These are phyloP conservation scores for Mus spretus DNA, from an alignment of 2,797 vertebrate genomes.

Conservation along the genomic window DNA sequence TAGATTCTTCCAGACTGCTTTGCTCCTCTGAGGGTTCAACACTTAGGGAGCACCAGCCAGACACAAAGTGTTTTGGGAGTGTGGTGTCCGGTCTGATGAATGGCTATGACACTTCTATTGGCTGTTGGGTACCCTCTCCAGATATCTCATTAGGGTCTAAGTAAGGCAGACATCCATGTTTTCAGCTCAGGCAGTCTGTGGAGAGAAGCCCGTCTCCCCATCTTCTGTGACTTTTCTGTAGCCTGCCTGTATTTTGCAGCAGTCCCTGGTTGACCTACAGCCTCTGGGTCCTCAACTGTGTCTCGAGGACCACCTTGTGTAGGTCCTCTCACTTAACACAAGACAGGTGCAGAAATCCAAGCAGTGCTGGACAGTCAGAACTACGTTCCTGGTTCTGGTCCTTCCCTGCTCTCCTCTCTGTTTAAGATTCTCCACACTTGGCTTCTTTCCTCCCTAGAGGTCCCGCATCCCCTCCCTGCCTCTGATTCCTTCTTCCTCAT, in stretches of 20 bases:
- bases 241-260: neutral
- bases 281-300: neutral
- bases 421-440: neutral
- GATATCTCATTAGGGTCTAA: fast-evolving
- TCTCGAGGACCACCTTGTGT: neutral
- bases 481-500: neutral
- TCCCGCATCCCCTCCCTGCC: fast-evolving
- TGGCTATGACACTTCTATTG: fast-evolving
- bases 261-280: neutral
- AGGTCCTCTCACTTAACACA: fast-evolving
- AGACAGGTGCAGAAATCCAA: neutral
- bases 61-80: neutral
- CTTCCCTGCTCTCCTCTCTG: neutral
- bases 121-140: neutral
- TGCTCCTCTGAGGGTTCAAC: neutral
- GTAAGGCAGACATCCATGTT: neutral
- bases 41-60: too few species aligned
- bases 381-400: neutral
- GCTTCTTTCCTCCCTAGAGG: neutral
- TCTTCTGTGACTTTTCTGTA: neutral
- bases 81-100: neutral
- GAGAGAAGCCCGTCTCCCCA: neutral
- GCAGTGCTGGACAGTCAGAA: neutral
- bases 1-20: neutral
- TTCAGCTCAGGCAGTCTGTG: neutral